These are phyloP conservation scores for Acanthosepion esculentum DNA, from an alignment of 2,888 invertebrate species.

Conservation along the genomic window DNA sequence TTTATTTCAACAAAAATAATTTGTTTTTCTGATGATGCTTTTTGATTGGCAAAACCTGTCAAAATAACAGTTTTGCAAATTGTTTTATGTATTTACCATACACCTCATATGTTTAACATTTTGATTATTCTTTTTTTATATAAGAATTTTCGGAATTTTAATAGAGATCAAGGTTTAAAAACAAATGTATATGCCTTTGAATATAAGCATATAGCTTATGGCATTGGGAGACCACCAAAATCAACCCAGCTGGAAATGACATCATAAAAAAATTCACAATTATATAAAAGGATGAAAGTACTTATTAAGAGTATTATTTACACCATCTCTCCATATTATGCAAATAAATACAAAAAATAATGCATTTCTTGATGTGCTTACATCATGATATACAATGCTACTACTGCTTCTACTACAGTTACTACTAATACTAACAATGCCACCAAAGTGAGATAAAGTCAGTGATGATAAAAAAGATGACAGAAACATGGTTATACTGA, in stretches of 20 bases:
- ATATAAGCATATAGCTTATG: neutral
- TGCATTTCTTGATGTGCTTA: constrained; percentile 13
- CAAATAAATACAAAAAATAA: neutral
- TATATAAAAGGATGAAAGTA: neutral
- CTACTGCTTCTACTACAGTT: neutral
- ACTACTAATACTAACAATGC: neutral
- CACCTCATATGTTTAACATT: too few species aligned
- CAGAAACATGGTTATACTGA: neutral
- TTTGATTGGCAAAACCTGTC: too few species aligned
- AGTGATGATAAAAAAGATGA: neutral
- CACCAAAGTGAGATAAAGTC: neutral
- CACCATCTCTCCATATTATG: neutral
- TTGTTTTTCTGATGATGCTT: too few species aligned
- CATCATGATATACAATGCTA: neutral
- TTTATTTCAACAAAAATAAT: too few species aligned
- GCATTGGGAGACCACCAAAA: neutral
- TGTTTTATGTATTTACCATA: too few species aligned
- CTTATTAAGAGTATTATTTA: neutral
- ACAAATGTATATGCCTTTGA: too few species aligned
- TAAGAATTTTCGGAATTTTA: too few species aligned
- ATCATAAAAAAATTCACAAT: neutral
- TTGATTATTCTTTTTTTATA: too few species aligned
- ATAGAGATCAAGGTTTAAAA: too few species aligned
- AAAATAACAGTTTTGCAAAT: too few species aligned
- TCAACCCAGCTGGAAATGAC: neutral